Percentiles rank a stretch among this genome's conserved stretches.
These are phyloP conservation scores for Hydrolagus affinis DNA, from an alignment of 2,113 vertebrate genomes.

Conservation along the genomic window DNA sequence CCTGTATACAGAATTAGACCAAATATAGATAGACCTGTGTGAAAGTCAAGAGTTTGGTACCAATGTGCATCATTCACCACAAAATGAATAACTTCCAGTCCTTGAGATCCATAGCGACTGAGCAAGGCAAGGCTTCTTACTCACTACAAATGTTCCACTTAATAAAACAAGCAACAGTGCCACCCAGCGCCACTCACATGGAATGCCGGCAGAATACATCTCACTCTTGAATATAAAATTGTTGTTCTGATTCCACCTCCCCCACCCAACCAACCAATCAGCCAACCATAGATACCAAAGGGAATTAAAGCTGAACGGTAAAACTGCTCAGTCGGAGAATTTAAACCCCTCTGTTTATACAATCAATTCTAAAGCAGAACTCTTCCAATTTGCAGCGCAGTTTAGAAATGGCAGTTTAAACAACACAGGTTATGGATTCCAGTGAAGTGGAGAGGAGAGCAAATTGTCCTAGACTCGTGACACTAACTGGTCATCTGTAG, in stretches of 20 bases:
- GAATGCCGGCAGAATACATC: not conserved
- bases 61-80: not conserved
- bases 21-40: not conserved
- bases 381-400: not conserved
- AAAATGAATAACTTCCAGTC: not conserved
- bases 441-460: not conserved
- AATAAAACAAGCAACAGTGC: conserved; percentile 22
- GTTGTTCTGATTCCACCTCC: not conserved
- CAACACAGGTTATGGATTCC: not conserved
- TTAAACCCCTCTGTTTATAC: not conserved
- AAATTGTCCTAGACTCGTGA: no score
- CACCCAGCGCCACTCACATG: not conserved
- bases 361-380: not conserved
- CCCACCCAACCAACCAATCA: not conserved
- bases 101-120: not conserved
- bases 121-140: not conserved
- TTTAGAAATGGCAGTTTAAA: not conserved
- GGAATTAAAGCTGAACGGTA: not conserved
- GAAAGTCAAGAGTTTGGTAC: not conserved
- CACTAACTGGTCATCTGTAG: no score
- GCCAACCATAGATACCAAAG: not conserved
- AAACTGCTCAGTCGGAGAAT: not conserved
- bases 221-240: not conserved
- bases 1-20: conserved; percentile 3
- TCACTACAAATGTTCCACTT: not conserved